These are phyloP conservation scores for Zaprionus ornatus DNA, from an alignment of 1,140 invertebrate genomes.

Conservation along the genomic window DNA sequence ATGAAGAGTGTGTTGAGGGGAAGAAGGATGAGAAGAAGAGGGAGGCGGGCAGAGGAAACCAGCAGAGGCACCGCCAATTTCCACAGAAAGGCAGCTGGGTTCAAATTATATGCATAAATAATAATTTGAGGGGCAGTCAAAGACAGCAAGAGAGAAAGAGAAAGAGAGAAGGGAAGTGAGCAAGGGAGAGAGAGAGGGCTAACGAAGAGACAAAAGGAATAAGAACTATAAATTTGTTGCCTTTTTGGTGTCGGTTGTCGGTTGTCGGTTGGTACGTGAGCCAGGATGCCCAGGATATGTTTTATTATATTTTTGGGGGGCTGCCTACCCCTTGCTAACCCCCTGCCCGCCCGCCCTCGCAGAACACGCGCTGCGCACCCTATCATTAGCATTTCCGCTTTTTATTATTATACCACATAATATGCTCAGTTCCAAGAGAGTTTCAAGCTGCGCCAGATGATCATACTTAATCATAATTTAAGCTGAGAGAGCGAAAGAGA, in stretches of 20 bases:
- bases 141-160: constrained; percentile 8
- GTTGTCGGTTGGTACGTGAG: constrained; percentile 52
- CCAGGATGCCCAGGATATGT: constrained; percentile 50
- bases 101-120: constrained; percentile 83
- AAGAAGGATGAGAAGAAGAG: background rate
- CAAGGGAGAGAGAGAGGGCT: constrained; percentile 5
- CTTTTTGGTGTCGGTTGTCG: constrained; percentile 19
- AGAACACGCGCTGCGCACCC: constrained; percentile 53
- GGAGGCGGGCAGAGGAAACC: constrained; percentile 6
- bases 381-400: constrained; percentile 83
- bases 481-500: constrained; percentile 40
- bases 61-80: constrained; percentile 41
- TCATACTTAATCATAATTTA: constrained; percentile 83
- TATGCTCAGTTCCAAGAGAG: constrained; percentile 20
- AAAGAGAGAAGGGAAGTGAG: background rate
- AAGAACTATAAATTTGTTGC: constrained; percentile 72
- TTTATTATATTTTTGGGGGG: constrained; percentile 32
- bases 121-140: constrained; percentile 60
- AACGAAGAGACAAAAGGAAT: constrained; percentile 38
- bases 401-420: constrained; percentile 76
- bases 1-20: background rate
- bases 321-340: background rate
- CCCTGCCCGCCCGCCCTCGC: background rate
- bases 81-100: constrained; percentile 65
- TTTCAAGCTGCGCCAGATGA: constrained; percentile 61